These are phyloP conservation scores for Eleginops maclovinus DNA, from an alignment of 2,113 vertebrate species.

Conservation along the genomic window DNA sequence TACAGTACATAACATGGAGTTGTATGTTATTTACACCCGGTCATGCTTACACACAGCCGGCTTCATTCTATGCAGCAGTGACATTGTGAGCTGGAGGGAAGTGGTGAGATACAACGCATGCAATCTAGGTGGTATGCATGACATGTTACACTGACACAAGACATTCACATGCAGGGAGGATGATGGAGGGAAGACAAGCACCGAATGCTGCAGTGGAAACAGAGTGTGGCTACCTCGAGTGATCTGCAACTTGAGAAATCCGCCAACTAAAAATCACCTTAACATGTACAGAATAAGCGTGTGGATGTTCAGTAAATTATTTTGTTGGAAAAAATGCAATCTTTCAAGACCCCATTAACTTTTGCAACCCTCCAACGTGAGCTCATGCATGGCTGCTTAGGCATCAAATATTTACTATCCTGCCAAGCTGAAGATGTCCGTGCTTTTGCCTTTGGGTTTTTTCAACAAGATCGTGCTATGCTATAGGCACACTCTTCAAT, in stretches of 20 bases:
- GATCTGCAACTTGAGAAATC: slow-evolving; percentile 39
- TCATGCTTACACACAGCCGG: slow-evolving; percentile 41
- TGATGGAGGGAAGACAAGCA: slow-evolving; percentile 17
- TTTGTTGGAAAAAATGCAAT: background rate
- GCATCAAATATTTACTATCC: slow-evolving; percentile 79
- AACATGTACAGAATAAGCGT: background rate
- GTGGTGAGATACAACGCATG: slow-evolving; percentile 40
- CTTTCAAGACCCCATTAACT: slow-evolving; percentile 46
- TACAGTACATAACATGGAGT: slow-evolving; percentile 62
- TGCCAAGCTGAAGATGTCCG: slow-evolving; percentile 45
- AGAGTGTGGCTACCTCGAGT: slow-evolving; percentile 46
- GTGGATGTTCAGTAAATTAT: background rate
- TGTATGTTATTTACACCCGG: slow-evolving; percentile 53
- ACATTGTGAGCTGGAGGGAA: slow-evolving; percentile 33
- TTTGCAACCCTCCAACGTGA: slow-evolving; percentile 38
- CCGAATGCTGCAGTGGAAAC: slow-evolving; percentile 56
- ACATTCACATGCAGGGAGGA: slow-evolving; percentile 40
- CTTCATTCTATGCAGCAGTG: slow-evolving; percentile 49
- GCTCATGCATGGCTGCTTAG: slow-evolving; percentile 64
- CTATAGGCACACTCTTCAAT: slow-evolving; percentile 15
- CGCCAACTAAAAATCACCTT: slow-evolving; percentile 25
- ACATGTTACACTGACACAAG: slow-evolving; percentile 58
- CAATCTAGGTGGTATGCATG: slow-evolving; percentile 45
- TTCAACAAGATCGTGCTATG: slow-evolving; percentile 16
- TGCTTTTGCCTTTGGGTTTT: slow-evolving; percentile 35